A percentile compares a stretch with the other conserved stretches of the same genome.
Conservation (phyloP, 2,888 invertebrate genomes). For the Sicus ferrugineus region DNA sequence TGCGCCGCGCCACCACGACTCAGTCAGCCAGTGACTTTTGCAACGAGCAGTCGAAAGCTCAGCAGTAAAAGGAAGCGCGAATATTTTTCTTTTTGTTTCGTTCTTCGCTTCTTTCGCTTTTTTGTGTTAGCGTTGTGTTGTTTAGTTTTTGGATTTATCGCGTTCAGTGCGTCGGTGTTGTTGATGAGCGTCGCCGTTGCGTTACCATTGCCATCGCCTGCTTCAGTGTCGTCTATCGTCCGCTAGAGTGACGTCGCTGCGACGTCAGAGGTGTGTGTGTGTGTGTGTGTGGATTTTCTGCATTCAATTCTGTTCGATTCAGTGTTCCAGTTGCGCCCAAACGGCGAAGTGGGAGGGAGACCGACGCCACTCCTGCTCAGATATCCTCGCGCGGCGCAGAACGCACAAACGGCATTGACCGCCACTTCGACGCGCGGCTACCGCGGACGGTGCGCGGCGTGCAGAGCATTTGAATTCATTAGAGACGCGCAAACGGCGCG, state of each 20-base stretch:
- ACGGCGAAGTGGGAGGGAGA: background rate
- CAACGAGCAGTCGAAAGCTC: constrained; percentile 33
- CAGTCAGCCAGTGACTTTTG: constrained; percentile 34
- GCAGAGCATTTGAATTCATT: constrained; percentile 10
- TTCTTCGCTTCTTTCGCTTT: constrained; percentile 31
- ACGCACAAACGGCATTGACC: background rate
- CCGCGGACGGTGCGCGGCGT: background rate
- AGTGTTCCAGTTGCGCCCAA: constrained; percentile 11
- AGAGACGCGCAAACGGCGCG: constrained; percentile 14
- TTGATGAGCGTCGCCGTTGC: constrained; percentile 14
- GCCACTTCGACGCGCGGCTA: background rate
- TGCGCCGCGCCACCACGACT: constrained; percentile 22
- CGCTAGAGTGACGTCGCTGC: constrained; percentile 7
- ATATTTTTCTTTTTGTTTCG: constrained; percentile 28
- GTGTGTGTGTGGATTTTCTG: background rate
- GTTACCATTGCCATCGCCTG: background rate
- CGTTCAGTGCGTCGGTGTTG: background rate
- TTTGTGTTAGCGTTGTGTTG: constrained; percentile 28
- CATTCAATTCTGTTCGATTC: constrained; percentile 12
- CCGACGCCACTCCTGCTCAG: background rate
- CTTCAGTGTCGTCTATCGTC: constrained; percentile 1
- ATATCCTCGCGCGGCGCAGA: background rate
- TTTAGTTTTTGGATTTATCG: constrained; percentile 24
- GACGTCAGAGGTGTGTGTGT: background rate
- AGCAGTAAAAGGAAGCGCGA: constrained; percentile 16